These are phyloP conservation scores for Rhagonycha fulva DNA, from an alignment of 2,888 invertebrate genomes.

Conservation along the genomic window DNA sequence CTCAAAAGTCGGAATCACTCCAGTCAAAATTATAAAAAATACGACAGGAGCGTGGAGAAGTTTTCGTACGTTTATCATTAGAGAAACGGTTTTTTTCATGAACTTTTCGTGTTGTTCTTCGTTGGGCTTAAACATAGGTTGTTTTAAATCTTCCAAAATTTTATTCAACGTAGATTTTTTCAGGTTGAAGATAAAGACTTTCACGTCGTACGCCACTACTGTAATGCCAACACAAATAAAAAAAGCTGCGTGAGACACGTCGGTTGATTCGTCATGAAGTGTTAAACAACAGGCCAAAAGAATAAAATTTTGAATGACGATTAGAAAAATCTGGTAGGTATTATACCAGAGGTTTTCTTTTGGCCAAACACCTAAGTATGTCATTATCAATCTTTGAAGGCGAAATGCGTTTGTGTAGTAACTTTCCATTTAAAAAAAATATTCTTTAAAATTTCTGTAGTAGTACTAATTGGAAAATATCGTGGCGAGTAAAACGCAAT, in stretches of 20 bases:
- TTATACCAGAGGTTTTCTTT: not conserved
- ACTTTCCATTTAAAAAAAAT: not conserved
- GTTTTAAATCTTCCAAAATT: not conserved
- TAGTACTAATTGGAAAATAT: not conserved
- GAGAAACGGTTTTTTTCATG: not conserved
- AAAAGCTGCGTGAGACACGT: not conserved
- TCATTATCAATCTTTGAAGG: not conserved
- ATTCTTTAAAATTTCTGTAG: not conserved
- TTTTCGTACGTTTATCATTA: not conserved
- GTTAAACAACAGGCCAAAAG: not conserved
- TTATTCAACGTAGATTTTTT: not conserved
- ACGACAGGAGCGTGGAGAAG: not conserved
- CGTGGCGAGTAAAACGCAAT: not conserved
- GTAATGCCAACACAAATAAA: not conserved
- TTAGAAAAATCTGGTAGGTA: not conserved
- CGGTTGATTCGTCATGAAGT: not conserved
- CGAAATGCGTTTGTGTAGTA: not conserved
- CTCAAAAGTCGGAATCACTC: not conserved
- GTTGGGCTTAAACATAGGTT: not conserved
- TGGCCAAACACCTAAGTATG: not conserved
- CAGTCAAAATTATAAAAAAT: not conserved
- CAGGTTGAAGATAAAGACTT: not conserved
- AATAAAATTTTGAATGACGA: not conserved
- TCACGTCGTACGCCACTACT: not conserved
- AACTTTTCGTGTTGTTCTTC: not conserved